A percentile compares a stretch with the other conserved stretches of the same genome.
These are phyloP conservation scores for Telmatherina bonti DNA, from an alignment of 2,797 vertebrate genomes.

Conservation along the genomic window DNA sequence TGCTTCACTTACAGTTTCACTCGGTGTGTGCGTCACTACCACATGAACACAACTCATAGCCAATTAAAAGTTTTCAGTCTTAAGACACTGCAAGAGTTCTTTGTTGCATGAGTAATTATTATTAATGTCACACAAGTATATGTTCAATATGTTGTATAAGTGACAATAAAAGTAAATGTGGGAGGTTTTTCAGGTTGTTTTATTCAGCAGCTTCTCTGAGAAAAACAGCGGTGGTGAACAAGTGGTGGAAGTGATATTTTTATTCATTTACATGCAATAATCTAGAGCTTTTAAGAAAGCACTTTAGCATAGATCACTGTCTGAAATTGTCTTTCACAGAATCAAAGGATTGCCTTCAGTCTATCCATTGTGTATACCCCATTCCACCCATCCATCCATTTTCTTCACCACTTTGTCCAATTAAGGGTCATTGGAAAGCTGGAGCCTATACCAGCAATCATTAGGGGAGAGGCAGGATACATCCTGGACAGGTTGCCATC, in stretches of 20 bases:
- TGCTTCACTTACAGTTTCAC: conserved; percentile 1
- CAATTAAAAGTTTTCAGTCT: no score
- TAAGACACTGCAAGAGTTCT: background rate
- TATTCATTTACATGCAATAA: background rate
- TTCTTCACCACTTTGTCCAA: no score
- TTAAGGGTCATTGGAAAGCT: no score
- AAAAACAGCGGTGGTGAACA: background rate
- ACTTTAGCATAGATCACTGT: background rate
- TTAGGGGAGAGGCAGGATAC: no score
- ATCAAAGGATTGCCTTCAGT: no score
- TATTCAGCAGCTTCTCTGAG: conserved; percentile 6
- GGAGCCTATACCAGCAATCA: no score
- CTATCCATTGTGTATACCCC: no score
- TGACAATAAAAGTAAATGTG: background rate
- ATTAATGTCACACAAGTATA: conserved; percentile 17
- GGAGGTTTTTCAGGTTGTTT: conserved; percentile 9
- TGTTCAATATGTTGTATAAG: background rate
- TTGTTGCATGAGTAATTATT: conserved; percentile 3
- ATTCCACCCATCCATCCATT: no score
- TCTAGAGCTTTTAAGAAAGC: background rate
- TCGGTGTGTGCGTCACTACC: conserved; percentile 7
- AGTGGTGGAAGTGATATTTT: conserved; percentile 10
- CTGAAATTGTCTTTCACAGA: background rate
- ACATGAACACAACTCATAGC: background rate
- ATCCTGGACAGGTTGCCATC: no score